Evolutionary conservation across 2,888 invertebrate species (phyloP).

Genomic region (Aphidoletes aphidimyza): DNA sequence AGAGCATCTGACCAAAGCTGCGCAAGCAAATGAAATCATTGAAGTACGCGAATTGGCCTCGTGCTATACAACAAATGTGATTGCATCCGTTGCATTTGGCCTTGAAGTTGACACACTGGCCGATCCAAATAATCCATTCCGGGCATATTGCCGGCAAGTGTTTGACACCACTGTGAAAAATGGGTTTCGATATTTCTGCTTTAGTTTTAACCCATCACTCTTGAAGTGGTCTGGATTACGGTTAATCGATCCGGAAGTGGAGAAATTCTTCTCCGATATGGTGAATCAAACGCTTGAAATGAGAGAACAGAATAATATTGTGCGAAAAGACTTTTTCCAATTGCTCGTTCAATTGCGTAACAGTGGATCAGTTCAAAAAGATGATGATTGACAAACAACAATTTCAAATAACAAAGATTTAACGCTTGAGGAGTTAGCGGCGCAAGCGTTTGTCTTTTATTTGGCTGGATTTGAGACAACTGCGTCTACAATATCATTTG

Average conservation of each 20-base stretch:
- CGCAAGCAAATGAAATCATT: slow-evolving; percentile 63
- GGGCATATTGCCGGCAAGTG: slow-evolving; percentile 59
- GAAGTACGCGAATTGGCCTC: slow-evolving; percentile 65
- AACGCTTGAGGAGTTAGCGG: slow-evolving; percentile 62
- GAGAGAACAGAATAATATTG: slow-evolving; percentile 61
- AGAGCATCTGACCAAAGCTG: slow-evolving; percentile 63
- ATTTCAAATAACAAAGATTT: slow-evolving; percentile 55
- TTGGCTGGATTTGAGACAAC: slow-evolving; percentile 73
- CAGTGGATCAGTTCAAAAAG: slow-evolving; percentile 56
- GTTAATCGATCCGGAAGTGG: slow-evolving; percentile 59
- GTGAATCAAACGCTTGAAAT: slow-evolving; percentile 61
- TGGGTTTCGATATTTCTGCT: slow-evolving; percentile 53
- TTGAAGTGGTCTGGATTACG: slow-evolving; percentile 58
- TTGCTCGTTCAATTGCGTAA: slow-evolving; percentile 62
- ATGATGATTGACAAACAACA: slow-evolving; percentile 55
- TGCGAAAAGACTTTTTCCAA: slow-evolving; percentile 63
- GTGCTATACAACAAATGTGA: slow-evolving; percentile 62
- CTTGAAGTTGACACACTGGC: slow-evolving; percentile 60
- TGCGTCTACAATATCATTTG: slow-evolving; percentile 71
- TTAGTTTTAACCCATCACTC: slow-evolving; percentile 57
- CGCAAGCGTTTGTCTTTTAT: slow-evolving; percentile 64
- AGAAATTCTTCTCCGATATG: slow-evolving; percentile 62
- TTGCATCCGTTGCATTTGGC: slow-evolving; percentile 63
- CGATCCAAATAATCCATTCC: slow-evolving; percentile 60
- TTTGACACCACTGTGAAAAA: slow-evolving; percentile 59